Conservation (phyloP, 92 coral and sea anemone genomes). For the Phenganax stokvisi region DNA sequence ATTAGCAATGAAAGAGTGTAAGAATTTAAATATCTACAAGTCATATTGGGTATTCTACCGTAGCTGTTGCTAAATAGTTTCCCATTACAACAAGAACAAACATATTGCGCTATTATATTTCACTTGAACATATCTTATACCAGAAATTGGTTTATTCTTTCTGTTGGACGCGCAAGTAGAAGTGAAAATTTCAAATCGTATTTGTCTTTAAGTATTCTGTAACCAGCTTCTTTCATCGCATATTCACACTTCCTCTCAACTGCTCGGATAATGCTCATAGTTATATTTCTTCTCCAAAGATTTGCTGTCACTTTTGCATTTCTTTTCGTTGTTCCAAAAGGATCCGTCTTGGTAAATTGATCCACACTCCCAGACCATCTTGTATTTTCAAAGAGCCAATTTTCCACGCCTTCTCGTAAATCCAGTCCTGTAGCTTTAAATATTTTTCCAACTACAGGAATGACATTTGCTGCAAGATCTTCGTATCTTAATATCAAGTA, state of each 20-base stretch:
- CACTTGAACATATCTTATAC: background rate
- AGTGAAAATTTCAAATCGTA: background rate
- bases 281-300: conserved; percentile 57
- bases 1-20: no score
- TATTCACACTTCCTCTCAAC: conserved; percentile 70
- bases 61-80: no score
- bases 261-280: conserved; percentile 28
- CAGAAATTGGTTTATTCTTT: background rate
- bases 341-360: conserved; percentile 12
- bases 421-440: conserved; percentile 58
- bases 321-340: conserved; percentile 56
- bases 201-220: background rate
- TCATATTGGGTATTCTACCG: no score
- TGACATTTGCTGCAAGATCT: conserved; percentile 50
- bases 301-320: conserved; percentile 47
- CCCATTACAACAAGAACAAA: no score
- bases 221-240: conserved; percentile 41
- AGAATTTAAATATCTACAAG: no score
- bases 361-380: conserved; percentile 9
- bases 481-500: conserved; percentile 66
- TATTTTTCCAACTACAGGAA: conserved; percentile 42
- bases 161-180: conserved; percentile 14
- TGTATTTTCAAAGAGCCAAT: conserved; percentile 45
- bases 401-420: conserved; percentile 38
- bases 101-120: no score